Evolutionary conservation across 2,888 invertebrate species (phyloP).

Genomic region (Lasioglossum malachurum): DNA sequence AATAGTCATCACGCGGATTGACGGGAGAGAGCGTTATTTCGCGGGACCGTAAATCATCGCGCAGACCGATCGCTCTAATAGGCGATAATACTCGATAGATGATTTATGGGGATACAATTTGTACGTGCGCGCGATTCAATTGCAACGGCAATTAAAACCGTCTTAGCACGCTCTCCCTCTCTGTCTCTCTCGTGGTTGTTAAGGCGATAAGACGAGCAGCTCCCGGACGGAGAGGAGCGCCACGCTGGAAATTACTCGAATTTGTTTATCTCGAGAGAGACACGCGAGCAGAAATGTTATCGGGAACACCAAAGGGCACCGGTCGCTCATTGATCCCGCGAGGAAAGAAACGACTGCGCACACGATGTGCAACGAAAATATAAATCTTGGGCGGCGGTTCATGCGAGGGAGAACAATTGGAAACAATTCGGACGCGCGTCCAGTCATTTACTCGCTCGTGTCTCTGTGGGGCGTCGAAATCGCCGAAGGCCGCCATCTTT

Average conservation of each 20-base stretch:
- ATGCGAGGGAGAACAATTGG: too few relatives aligned
- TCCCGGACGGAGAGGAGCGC: neutral
- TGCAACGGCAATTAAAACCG: slow-evolving; percentile 51
- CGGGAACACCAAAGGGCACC: neutral
- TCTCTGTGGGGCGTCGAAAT: slow-evolving; percentile 46
- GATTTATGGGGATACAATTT: slow-evolving; percentile 56
- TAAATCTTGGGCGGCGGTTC: neutral
- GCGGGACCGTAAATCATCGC: slow-evolving; percentile 42
- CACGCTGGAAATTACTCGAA: slow-evolving; percentile 18
- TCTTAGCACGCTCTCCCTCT: neutral
- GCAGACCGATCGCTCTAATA: slow-evolving; percentile 31
- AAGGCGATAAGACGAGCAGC: neutral
- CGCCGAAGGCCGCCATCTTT: slow-evolving; percentile 12
- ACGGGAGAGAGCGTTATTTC: neutral
- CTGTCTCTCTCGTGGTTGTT: neutral
- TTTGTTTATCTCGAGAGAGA: neutral
- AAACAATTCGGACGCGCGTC: neutral
- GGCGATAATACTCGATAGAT: slow-evolving; percentile 46
- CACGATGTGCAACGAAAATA: neutral
- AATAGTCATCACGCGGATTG: slow-evolving; percentile 4
- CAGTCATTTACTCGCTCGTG: neutral
- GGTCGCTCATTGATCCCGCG: neutral
- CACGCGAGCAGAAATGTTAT: neutral
- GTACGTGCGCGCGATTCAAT: slow-evolving; percentile 48
- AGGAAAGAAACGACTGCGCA: neutral